Base-by-base conservation (phyloP, 2,797 vertebrate genomes). In the Helostoma temminkii region DNA sequence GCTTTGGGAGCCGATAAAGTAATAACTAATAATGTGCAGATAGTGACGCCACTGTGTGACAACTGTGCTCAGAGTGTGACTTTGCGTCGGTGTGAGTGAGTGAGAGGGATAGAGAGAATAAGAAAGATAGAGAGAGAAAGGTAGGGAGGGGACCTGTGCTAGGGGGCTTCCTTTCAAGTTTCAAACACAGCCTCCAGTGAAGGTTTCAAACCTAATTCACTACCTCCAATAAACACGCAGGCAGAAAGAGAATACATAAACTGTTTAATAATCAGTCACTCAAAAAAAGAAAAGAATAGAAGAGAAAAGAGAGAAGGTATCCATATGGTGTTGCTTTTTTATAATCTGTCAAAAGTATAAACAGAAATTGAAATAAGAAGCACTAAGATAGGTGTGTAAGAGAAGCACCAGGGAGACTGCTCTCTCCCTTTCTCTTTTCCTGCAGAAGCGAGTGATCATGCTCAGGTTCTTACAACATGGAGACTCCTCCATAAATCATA, bases 21-120 rank as follows among this genome's bases (percentile, higher is more conserved):
- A 91, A 93, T 93, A 94, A 93, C 88, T 93, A 94, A 92, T 94
- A 95, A 94, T 92, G 92, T 89, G 90, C 90, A 91, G 91, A 93
- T 94, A 93, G 92, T 81, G 46, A 83, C 61, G 66, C 84, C 76
- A 85, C 90, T 84, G 83, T 91, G 86, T 93, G 93, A 94, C 90
- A 92, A 93, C 92, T 91, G 81, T 74, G 89, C 78, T 76, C 85
- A 72, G 81, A 82, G 84, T 71, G 81, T 59, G 74, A 71, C 71
- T 66, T 72, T 80, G 76, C 68, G 78, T 75, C 65, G 61, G 81
- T 43, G 75, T 50, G 74, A 60, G 70, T 52, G 73, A 72, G 41
- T 61, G 36, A 67, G 60, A 45, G 42, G 57, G 46, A 61, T 34
- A 60, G 39, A 62, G 54, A 62, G 47, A 65, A 61, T 49, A 52